phyloP scores from a whole-genome alignment of 2,888 invertebrate species.

The Mesoligia furuncula region DNA sequence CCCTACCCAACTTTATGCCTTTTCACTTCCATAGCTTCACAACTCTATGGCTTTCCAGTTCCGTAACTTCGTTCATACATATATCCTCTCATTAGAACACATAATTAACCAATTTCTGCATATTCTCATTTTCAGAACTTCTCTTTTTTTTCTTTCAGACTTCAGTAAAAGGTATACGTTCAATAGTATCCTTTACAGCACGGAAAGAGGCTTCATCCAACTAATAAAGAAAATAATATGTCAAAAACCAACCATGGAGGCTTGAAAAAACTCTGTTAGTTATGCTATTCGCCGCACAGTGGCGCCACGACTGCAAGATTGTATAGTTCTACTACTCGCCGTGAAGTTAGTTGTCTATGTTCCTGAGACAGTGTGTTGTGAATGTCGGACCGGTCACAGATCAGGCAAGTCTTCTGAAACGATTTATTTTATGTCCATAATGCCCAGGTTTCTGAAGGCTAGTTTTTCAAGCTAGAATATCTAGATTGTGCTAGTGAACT shows the following conservation, averaged over 20 bases:
- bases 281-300: background rate
- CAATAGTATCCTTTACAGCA: conserved; percentile 95
- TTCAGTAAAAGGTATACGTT: conserved; percentile 96
- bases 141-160: conserved; percentile 91
- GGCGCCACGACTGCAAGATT: conserved; percentile 17
- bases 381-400: background rate
- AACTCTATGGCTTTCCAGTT: background rate
- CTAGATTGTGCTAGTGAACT: background rate
- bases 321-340: background rate
- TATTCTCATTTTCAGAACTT: conserved; percentile 56
- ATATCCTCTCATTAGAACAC: conserved; percentile 19
- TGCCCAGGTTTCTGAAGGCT: background rate
- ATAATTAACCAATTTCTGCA: conserved; percentile 39
- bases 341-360: background rate
- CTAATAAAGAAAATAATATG: conserved; percentile 20
- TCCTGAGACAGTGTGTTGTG: background rate
- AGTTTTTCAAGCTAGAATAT: background rate
- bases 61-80: conserved; percentile 6
- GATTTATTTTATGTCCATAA: background rate
- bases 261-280: conserved; percentile 15
- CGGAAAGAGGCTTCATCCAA: conserved; percentile 90
- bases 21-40: background rate
- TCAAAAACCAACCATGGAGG: conserved; percentile 4
- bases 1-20: background rate
- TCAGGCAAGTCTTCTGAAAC: background rate